These are phyloP conservation scores for Herpetotheres cachinnans DNA, from an alignment of 2,113 vertebrate species.

Conservation along the genomic window DNA sequence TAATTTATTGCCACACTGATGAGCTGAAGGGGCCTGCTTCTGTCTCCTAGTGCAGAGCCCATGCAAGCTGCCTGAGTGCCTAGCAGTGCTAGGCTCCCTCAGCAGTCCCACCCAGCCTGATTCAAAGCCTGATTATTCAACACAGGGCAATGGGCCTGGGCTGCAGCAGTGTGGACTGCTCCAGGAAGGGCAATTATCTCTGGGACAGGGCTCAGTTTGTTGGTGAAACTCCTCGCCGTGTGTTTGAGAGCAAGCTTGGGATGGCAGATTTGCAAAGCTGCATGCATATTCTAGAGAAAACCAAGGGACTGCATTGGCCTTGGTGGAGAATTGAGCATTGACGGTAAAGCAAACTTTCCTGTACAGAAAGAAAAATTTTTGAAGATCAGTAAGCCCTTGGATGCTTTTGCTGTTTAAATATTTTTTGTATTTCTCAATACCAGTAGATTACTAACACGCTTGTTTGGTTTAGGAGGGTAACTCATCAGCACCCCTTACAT, in stretches of 20 bases:
- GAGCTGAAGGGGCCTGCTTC: background rate
- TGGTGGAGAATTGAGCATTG: background rate
- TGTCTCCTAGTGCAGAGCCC: background rate
- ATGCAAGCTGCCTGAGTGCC: background rate
- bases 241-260: background rate
- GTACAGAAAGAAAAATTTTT: background rate
- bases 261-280: background rate
- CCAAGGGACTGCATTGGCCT: background rate
- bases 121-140: background rate
- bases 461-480: background rate
- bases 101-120: background rate
- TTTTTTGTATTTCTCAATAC: background rate
- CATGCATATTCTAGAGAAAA: background rate
- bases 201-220: background rate
- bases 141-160: background rate
- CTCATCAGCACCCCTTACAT: background rate
- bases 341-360: background rate
- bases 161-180: background rate
- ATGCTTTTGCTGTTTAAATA: background rate
- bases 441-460: background rate
- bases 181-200: background rate
- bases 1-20: background rate
- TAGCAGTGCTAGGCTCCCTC: background rate
- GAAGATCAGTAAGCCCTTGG: background rate
- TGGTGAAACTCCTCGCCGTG: fast-evolving